Percentiles rank a stretch among this genome's conserved stretches.
Evolutionary conservation across 2,797 vertebrate species (phyloP).

Genomic region (Catharus ustulatus): DNA sequence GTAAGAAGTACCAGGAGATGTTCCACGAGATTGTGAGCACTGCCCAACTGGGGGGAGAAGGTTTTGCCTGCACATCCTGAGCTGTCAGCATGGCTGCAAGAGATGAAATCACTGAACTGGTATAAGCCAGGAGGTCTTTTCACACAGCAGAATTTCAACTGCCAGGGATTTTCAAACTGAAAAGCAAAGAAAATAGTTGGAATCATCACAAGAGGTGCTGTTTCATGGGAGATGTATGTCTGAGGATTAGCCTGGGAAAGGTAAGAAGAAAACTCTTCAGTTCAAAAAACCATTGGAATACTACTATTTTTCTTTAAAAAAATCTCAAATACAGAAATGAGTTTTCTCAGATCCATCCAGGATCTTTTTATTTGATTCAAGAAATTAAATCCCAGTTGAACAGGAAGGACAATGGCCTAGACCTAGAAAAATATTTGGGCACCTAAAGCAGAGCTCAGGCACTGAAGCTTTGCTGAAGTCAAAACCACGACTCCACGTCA

Average conservation of each 20-base stretch:
- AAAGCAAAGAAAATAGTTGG: not conserved
- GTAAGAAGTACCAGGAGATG: not conserved
- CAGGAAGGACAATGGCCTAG: not conserved
- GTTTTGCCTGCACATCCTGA: not conserved
- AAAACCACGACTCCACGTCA: not conserved
- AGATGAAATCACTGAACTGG: not conserved
- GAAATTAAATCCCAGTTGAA: not conserved
- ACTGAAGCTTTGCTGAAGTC: not conserved
- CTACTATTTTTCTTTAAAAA: not conserved
- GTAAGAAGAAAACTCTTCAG: not conserved
- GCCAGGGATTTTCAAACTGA: not conserved
- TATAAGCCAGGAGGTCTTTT: not conserved
- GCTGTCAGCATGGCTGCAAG: not conserved
- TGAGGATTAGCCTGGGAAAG: not conserved
- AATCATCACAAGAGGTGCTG: not conserved
- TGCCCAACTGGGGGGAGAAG: rapidly evolving
- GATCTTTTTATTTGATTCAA: not conserved
- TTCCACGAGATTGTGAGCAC: not conserved
- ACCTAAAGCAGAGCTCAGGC: not conserved
- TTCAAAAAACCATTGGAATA: not conserved
- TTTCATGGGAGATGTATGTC: not conserved
- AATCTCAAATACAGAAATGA: not conserved
- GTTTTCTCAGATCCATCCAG: not conserved
- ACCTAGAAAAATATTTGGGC: not conserved
- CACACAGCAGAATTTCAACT: not conserved